Percentiles rank a stretch among this genome's conserved stretches.
Evolutionary conservation across 1,140 invertebrate genomes (phyloP).

Genomic region (Drosophila arizonae): DNA sequence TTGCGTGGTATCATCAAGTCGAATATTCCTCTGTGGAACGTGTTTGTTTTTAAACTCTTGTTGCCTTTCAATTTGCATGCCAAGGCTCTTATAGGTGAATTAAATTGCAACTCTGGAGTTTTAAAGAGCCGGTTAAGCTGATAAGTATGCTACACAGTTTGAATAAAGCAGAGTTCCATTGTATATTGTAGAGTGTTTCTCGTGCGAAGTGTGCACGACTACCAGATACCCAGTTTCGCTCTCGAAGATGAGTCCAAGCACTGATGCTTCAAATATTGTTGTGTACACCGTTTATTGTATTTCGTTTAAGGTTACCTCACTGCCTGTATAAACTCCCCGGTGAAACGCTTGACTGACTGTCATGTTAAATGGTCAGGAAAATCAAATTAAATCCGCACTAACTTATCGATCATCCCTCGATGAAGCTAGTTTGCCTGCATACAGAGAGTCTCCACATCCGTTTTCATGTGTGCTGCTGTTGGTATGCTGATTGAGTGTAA

Average conservation of each 20-base stretch:
- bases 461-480: slow-evolving; percentile 8
- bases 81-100: slow-evolving; percentile 18
- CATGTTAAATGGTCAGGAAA: not conserved
- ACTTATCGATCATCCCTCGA: slow-evolving; percentile 3
- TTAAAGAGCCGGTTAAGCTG: slow-evolving; percentile 28
- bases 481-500: slow-evolving; percentile 45
- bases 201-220: too few species aligned
- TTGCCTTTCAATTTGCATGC: slow-evolving; percentile 64
- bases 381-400: not conserved
- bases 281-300: too few species aligned
- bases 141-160: slow-evolving; percentile 57
- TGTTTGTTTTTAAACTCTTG: slow-evolving; percentile 12
- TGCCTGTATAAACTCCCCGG: too few species aligned
- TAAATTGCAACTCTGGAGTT: slow-evolving; percentile 14
- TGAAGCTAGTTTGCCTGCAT: slow-evolving; percentile 1
- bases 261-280: not conserved
- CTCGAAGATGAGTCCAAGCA: too few species aligned
- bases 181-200: not conserved
- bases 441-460: slow-evolving; percentile 10
- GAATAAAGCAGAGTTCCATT: not conserved
- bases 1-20: not conserved
- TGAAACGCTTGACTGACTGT: too few species aligned
- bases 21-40: too few species aligned
- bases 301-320: too few species aligned
- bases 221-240: not conserved